Base-by-base conservation (phyloP, 1,140 invertebrate species). In the Euwallacea fornicatus region DNA sequence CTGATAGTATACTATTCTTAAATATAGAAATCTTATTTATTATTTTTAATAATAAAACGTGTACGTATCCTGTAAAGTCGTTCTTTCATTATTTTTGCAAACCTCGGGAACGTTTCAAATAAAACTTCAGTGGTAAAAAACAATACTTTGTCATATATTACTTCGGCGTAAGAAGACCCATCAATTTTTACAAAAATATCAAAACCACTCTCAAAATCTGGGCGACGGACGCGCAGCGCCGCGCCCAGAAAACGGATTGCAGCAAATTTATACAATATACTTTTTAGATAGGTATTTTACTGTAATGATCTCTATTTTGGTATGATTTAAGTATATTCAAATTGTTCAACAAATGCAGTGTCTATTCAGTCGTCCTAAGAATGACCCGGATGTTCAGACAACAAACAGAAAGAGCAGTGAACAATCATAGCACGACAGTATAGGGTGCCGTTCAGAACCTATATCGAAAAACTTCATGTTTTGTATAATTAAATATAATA, bases 91-190 rank as follows among this genome's bases (percentile, higher is more conserved):
- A 33, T 33, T 33, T 33, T 4, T 33, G 21, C 21, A 33, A 33
- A 33, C 21, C 21, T 61, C 21, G 1, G 21, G 21, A 33, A 33
- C 21, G 4, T 33, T 33, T 33, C 21, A 65, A 71, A 71, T 71
- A 71, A 71, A 71, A 71, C 69, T 47, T 47, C 8, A 42, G 7
- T 13, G 56, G 33, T 72, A 73, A 69, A 73, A 69, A 73, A 73
- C 67, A 73, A 73, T 73, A 75, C 91, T 90, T 74, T 64, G 50
- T 83, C 82, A 70, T 79, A 91, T 89, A 90, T 93, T 77, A 90
- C 94, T 55, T 87, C 91, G 3, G 96, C 94, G 0, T 94, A 97
- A 63, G 95, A 97, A 83, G 94, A 97, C 84, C 86, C 91, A 13
- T 87, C 84, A 62, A 91, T 96, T 0, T 97, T 0, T 97, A 93